Evolutionary conservation across 2,797 vertebrate species (phyloP).

Genomic region (Siniperca scherzeri): DNA sequence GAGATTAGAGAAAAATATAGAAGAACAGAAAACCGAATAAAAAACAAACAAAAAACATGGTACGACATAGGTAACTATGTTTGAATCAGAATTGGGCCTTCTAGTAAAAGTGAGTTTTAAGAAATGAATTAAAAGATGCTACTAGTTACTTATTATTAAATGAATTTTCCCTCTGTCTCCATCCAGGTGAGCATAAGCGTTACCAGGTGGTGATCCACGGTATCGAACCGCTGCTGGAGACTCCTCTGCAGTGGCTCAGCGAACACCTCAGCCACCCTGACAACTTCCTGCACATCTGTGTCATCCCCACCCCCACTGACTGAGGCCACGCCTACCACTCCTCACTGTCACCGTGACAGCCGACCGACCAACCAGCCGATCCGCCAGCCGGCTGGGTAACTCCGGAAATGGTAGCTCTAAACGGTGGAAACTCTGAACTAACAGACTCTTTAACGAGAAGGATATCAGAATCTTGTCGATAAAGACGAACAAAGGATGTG

Average conservation of each 20-base stretch:
- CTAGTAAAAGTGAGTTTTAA: not conserved
- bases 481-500: constrained; percentile 22
- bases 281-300: constrained; percentile 98
- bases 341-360: constrained; percentile 1
- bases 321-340: constrained; percentile 75
- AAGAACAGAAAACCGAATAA: not conserved
- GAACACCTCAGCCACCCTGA: constrained; percentile 99
- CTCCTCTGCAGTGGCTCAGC: constrained; percentile 97
- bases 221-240: constrained; percentile 97
- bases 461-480: not conserved
- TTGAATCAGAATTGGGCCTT: not conserved
- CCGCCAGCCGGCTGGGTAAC: not conserved
- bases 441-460: constrained; percentile 46
- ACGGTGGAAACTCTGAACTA: constrained; percentile 28
- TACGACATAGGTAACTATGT: not conserved
- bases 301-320: constrained; percentile 91
- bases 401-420: not conserved
- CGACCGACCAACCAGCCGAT: not conserved
- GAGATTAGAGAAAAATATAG: not conserved
- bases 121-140: not conserved
- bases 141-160: not conserved
- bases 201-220: constrained; percentile 97
- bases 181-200: constrained; percentile 91
- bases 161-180: not conserved
- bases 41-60: not conserved